A percentile compares a stretch with the other conserved stretches of the same genome.
Evolutionary conservation across 2,888 invertebrate species (phyloP).

Genomic region (Ligdia adustata): DNA sequence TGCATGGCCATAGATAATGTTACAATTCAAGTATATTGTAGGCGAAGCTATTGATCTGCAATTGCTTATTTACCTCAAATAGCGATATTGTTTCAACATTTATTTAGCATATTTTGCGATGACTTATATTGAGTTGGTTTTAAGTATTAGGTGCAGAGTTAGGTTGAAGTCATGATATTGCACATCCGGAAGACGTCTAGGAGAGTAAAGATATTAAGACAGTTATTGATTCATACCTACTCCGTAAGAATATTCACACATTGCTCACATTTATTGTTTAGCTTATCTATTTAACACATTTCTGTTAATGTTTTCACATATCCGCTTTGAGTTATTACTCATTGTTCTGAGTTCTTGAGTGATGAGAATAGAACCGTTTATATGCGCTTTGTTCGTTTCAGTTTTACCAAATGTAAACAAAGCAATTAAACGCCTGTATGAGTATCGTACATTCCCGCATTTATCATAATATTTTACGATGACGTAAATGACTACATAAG

Average conservation of each 20-base stretch:
- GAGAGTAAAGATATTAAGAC: too few species aligned
- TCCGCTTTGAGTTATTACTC: constrained; percentile 20
- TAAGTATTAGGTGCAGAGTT: too few species aligned
- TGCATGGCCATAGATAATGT: neutral
- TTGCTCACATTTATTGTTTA: constrained; percentile 8
- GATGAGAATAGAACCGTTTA: constrained; percentile 16
- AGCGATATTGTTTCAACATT: too few species aligned
- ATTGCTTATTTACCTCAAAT: too few species aligned
- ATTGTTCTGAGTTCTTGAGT: constrained; percentile 15
- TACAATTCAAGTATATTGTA: too few species aligned
- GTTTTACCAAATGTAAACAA: constrained; percentile 16
- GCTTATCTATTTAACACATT: constrained; percentile 15
- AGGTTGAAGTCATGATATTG: too few species aligned
- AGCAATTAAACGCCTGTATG: neutral
- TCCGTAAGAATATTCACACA: neutral
- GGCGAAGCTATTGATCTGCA: too few species aligned
- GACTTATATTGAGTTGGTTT: too few species aligned
- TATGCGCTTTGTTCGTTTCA: constrained; percentile 9
- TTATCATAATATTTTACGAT: neutral
- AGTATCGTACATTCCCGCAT: neutral
- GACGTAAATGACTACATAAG: constrained; percentile 10
- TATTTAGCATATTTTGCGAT: too few species aligned
- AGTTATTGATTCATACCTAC: neutral
- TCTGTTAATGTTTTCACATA: constrained; percentile 18
- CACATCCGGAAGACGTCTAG: too few species aligned